Percentiles rank a stretch among this genome's conserved stretches.
Evolutionary conservation across 1,140 invertebrate genomes (phyloP).

Genomic region (Teleogryllus occipitalis): DNA sequence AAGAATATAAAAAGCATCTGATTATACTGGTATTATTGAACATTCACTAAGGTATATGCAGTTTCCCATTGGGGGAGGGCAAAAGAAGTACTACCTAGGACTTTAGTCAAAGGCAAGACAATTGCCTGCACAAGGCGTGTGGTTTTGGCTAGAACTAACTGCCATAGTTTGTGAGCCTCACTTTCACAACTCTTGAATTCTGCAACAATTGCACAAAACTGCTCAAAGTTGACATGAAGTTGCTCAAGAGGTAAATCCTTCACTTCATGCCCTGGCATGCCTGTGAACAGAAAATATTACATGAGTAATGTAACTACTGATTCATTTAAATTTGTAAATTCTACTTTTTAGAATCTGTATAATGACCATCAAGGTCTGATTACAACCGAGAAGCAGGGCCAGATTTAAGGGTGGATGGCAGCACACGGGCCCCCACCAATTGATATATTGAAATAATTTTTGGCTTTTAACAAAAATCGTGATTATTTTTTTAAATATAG

Average conservation of each 20-base stretch:
- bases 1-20: background rate
- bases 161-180: conserved; percentile 32
- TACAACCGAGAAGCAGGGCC: too few species aligned
- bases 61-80: background rate
- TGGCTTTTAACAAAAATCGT: too few species aligned
- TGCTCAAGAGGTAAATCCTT: conserved; percentile 20
- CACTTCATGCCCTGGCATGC: conserved; percentile 19
- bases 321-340: too few species aligned
- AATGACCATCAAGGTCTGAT: too few species aligned
- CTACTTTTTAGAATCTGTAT: too few species aligned
- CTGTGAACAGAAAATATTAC: conserved; percentile 6
- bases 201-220: conserved; percentile 54
- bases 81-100: conserved; percentile 30
- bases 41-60: too few species aligned
- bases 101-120: conserved; percentile 30
- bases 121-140: conserved; percentile 30
- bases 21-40: too few species aligned
- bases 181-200: conserved; percentile 44
- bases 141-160: conserved; percentile 29
- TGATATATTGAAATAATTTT: too few species aligned
- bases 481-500: too few species aligned
- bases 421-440: too few species aligned
- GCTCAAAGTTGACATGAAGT: conserved; percentile 50
- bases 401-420: too few species aligned
- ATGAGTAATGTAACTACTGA: background rate